Percentiles rank a stretch among this genome's conserved stretches.
These are phyloP conservation scores for Dasyurus viverrinus DNA, from an alignment of 2,113 vertebrate species.

Conservation along the genomic window DNA sequence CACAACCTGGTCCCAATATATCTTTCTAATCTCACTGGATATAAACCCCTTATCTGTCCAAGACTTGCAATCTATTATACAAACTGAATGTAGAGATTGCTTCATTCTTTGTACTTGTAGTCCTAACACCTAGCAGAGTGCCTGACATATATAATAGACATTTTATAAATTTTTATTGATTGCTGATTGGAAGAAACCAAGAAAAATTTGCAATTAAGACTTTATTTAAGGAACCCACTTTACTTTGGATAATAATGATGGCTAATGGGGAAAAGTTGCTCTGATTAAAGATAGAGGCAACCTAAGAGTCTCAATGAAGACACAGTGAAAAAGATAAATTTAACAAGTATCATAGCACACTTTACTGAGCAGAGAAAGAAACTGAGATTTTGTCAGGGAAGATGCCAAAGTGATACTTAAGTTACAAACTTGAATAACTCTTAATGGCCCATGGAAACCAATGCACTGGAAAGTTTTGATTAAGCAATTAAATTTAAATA, in stretches of 20 bases:
- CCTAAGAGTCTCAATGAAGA: neutral
- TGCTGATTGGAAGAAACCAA: neutral
- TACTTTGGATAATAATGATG: neutral
- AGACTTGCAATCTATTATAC: neutral
- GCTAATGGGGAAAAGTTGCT: neutral
- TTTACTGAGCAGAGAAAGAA: neutral
- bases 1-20: neutral
- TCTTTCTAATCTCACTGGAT: neutral
- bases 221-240: neutral
- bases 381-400: neutral
- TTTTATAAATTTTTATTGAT: neutral
- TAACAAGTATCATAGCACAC: neutral
- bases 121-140: neutral
- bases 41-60: neutral
- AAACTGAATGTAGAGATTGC: neutral
- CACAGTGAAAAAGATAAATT: neutral
- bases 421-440: neutral
- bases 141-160: neutral
- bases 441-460: neutral
- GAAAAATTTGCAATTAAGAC: neutral
- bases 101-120: neutral
- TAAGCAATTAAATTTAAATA: neutral
- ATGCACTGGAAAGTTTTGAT: neutral
- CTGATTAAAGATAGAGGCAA: neutral
- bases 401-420: neutral